Conservation (phyloP, 2,888 invertebrate genomes). For the Steinernema carpocapsae region DNA sequence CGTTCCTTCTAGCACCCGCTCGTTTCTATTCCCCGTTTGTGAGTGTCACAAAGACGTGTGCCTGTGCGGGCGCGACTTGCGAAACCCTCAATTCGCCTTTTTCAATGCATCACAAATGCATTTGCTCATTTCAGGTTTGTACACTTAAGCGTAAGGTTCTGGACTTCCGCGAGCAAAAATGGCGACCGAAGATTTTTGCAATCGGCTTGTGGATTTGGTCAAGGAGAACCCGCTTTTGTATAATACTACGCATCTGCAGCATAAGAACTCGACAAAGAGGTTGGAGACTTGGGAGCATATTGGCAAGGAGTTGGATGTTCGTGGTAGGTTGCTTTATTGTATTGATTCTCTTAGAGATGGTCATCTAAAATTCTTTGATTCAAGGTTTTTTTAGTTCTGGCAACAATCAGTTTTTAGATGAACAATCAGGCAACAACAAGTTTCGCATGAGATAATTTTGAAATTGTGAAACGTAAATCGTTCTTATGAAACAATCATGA, state of each 20-base stretch:
- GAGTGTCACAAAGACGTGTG: neutral
- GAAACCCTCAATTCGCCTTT: slow-evolving; percentile 1
- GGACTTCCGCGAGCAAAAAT: neutral
- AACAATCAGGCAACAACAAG: too few relatives aligned
- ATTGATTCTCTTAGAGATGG: too few relatives aligned
- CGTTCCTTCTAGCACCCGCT: neutral
- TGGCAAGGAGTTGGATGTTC: neutral
- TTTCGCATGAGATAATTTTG: too few relatives aligned
- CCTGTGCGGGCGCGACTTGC: neutral
- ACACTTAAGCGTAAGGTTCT: neutral
- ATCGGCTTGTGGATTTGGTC: neutral
- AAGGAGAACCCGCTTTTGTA: slow-evolving; percentile 18
- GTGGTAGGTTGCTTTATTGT: neutral
- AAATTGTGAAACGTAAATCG: too few relatives aligned
- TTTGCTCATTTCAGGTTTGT: slow-evolving; percentile 17
- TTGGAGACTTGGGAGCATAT: slow-evolving; percentile 6
- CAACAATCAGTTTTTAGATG: too few relatives aligned
- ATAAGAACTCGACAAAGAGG: slow-evolving; percentile 22
- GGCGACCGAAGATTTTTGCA: slow-evolving; percentile 17
- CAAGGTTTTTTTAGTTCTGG: too few relatives aligned
- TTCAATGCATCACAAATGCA: slow-evolving; percentile 32
- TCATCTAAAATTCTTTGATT: too few relatives aligned
- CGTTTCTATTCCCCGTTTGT: neutral
- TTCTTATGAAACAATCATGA: too few relatives aligned
- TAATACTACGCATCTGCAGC: slow-evolving; percentile 17